These are phyloP conservation scores for Paramuricea clavata DNA, from an alignment of 92 coral and sea anemone genomes.

Conservation along the genomic window DNA sequence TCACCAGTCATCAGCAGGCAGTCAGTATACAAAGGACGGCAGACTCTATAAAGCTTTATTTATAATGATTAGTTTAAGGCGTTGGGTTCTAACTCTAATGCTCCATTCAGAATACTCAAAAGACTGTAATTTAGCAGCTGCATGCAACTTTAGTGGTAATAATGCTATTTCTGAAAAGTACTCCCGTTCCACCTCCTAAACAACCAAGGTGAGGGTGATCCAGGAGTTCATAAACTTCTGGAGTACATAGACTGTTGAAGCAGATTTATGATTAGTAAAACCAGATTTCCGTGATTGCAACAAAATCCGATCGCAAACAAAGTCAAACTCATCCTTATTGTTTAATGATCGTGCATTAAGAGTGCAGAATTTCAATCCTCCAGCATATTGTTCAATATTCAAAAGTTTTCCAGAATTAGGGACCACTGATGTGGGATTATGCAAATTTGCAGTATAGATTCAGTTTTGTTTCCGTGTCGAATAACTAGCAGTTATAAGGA, in stretches of 20 bases:
- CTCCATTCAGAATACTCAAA: conserved; percentile 68
- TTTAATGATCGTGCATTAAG: conserved; percentile 63
- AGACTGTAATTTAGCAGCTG: conserved; percentile 58
- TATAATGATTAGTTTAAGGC: conserved; percentile 54
- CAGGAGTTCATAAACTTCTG: conserved; percentile 66
- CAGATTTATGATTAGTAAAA: conserved; percentile 53
- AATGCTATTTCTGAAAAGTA: conserved; percentile 61
- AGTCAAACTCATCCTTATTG: conserved; percentile 62
- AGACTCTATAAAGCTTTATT: conserved; percentile 50
- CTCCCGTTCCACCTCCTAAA: conserved; percentile 66
- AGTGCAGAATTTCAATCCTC: conserved; percentile 28
- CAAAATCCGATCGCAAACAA: conserved; percentile 68
- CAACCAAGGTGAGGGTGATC: conserved; percentile 61
- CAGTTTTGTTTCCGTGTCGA: background rate
- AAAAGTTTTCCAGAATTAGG: background rate
- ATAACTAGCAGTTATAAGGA: background rate
- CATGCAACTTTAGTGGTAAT: conserved; percentile 29
- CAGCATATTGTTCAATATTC: background rate
- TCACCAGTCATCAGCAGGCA: conserved; percentile 66
- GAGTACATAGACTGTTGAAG: conserved; percentile 54
- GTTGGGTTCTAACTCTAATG: conserved; percentile 39
- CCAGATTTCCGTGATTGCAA: conserved; percentile 68
- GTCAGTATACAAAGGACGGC: conserved; percentile 53
- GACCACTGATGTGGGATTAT: background rate
- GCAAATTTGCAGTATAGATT: background rate